Evolutionary conservation across 2,888 invertebrate genomes (phyloP), one percentile per base, ranked within the genome.

Genomic region (Nomada flava): DNA sequence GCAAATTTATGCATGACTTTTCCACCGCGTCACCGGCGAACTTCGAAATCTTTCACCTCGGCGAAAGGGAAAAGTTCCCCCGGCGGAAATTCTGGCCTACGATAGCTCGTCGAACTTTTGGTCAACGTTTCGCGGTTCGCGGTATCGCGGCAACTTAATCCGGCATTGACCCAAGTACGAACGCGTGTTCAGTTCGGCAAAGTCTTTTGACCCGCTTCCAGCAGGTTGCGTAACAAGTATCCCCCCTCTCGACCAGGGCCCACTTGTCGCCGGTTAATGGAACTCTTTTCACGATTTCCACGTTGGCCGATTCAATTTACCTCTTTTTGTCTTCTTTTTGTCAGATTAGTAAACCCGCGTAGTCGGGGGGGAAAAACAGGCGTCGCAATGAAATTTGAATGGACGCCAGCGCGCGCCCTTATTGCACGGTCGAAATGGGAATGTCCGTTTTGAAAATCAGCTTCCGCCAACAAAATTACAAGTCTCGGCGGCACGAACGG

Each of bases 401-500:
- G 81, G 13, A 20, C 55, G 20, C 9, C 11, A 3, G n/a, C 15
- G 13, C 53, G 47, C 42, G 72, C 50, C 52, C 82, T 68, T 81
- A 73, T 80, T 73, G 73, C 60, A 36, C 62, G 36, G 29, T 4
- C n/a, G 63, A 52, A 81, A 82, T 68, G 74, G 47, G 63, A 82
- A 52, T 47, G 74, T 82, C 82, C 63, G 73, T 80, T 80, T 80
- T 62, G 82, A 81, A 63, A 80, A 73, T 80, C 79, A 62, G 26
- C 42, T 52, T 52, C 44, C 50, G 1, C 26, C 15, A 29, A 36
- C 57, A 52, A 80, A 80, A 73, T 82, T 81, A 26, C 80, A 23
- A 60, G n/a, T 63, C 63, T 42, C 52, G 42, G 63, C 52, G 20
- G 4, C n/a, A 36, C 15, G 53, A 64, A 52, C 70, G 36, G 15